Conservation (phyloP, 2,797 vertebrate species). For the Bradypus variegatus region DNA sequence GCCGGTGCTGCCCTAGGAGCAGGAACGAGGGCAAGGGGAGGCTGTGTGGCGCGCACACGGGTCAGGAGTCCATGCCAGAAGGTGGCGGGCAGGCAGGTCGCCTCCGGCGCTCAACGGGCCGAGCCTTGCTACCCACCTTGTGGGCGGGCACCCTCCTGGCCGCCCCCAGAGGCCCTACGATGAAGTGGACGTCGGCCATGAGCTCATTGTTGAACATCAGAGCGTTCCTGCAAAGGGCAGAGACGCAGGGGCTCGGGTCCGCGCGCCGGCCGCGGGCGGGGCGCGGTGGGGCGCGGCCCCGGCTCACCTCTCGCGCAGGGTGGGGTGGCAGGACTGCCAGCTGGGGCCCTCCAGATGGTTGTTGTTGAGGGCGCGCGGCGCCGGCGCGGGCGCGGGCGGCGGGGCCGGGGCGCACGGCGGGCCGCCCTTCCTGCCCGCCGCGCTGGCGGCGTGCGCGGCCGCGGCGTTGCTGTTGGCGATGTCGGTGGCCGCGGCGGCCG, state of each 20-base stretch:
- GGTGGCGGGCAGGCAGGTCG: neutral
- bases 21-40: neutral
- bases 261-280: neutral
- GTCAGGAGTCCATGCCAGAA: neutral
- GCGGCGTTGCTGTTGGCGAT: slow-evolving; percentile 76
- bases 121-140: slow-evolving; percentile 81
- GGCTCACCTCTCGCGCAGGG: slow-evolving; percentile 90
- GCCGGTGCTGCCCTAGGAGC: neutral
- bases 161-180: slow-evolving; percentile 87
- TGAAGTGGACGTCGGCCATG: slow-evolving; percentile 98
- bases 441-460: slow-evolving; percentile 66
- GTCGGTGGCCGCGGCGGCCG: slow-evolving; percentile 75
- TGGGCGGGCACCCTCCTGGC: slow-evolving; percentile 91
- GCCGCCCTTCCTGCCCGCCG: slow-evolving; percentile 74
- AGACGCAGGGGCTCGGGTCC: slow-evolving; percentile 50
- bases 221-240: slow-evolving; percentile 84
- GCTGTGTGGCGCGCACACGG: neutral
- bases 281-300: neutral
- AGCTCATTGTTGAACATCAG: slow-evolving; percentile 99
- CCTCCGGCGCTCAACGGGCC: neutral
- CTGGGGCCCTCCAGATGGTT: slow-evolving; percentile 86
- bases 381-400: slow-evolving; percentile 35
- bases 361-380: slow-evolving; percentile 72
- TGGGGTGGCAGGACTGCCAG: slow-evolving; percentile 91
- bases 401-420: slow-evolving; percentile 27